Evolutionary conservation across 1,140 invertebrate genomes (phyloP), one percentile per base, ranked within the genome.

Genomic region (Drosophila ercepeae): DNA sequence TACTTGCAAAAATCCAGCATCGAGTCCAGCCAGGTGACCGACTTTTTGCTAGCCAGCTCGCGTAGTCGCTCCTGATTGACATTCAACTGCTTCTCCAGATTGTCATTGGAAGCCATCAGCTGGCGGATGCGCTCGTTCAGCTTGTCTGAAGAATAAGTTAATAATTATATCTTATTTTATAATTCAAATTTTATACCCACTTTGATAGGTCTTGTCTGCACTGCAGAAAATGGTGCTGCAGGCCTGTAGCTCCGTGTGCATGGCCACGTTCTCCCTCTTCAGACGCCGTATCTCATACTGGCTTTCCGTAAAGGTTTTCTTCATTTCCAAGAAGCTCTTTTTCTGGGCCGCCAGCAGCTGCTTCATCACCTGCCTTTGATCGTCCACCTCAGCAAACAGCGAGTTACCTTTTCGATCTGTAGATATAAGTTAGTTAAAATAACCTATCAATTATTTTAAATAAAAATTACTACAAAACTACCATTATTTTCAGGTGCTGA

Each of bases 381-480:
- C 92, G 60, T 93, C 93, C 0, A 93, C 91, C 67, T 93, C 93
- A 5, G 92, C 93, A 46, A 93, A 93, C 18, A 93, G 51, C 0
- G 93, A 93, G 75, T 93, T 93, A 0, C 93, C 93, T 90, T 91
- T 91, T 49, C 78, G 86, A 46, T 90, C 91, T 88, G 8, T 14
- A 39, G 6, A 16, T 39, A 14, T 2, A 14, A 39, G 3, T 16
- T 14, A 39, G 14, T 32, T 32, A n/a, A n/a, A n/a, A n/a, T n/a
- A n/a, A n/a, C n/a, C n/a, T n/a, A n/a, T n/a, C n/a, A 32, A n/a
- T 11, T 11, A 3, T 32, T 32, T n/a, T 3, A 32, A 11, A n/a
- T 32, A 11, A 32, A 32, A n/a, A 11, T 3, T 32, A 11, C 8
- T 27, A 27, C 3, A 0, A 4, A 4, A 4, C 0, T 60, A 88